Percentiles rank a stretch among this genome's conserved stretches.
These are phyloP conservation scores for Phenacoccus solenopsis DNA, from an alignment of 1,140 invertebrate species.

Conservation along the genomic window DNA sequence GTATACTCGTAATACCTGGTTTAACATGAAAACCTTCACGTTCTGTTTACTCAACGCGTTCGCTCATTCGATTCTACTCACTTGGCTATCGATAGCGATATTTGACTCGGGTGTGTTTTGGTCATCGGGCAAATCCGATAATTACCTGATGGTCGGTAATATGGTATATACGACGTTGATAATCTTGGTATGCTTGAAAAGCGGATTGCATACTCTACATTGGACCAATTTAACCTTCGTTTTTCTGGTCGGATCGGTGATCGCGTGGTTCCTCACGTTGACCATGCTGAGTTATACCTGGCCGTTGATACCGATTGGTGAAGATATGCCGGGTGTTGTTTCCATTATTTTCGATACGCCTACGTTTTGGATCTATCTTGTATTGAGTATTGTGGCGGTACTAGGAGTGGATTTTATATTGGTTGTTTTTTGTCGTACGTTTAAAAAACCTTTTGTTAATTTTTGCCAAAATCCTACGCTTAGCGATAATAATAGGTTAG, in stretches of 20 bases:
- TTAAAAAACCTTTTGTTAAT: not conserved
- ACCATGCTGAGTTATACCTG: not conserved
- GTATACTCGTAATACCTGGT: conserved; percentile 38
- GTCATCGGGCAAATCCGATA: not conserved
- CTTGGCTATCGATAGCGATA: not conserved
- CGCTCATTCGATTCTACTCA: not conserved
- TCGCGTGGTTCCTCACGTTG: not conserved
- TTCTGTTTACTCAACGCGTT: not conserved
- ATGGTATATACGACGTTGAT: conserved; percentile 9
- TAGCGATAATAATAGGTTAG: too few relatives aligned
- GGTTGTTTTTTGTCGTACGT: not conserved
- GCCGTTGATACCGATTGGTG: not conserved
- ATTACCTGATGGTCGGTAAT: conserved; percentile 11
- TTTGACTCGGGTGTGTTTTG: conserved; percentile 4
- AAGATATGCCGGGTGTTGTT: not conserved
- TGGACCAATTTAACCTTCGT: conserved; percentile 10
- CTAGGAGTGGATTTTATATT: not conserved
- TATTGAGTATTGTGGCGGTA: not conserved
- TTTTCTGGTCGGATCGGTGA: not conserved
- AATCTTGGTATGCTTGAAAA: conserved; percentile 13
- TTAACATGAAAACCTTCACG: conserved; percentile 13
- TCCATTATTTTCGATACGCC: not conserved
- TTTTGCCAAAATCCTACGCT: too few relatives aligned
- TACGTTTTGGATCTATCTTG: not conserved
- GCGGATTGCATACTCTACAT: conserved; percentile 4